Evolutionary conservation across 2,113 vertebrate genomes (phyloP).

Genomic region (Urocynchramus pylzowi): DNA sequence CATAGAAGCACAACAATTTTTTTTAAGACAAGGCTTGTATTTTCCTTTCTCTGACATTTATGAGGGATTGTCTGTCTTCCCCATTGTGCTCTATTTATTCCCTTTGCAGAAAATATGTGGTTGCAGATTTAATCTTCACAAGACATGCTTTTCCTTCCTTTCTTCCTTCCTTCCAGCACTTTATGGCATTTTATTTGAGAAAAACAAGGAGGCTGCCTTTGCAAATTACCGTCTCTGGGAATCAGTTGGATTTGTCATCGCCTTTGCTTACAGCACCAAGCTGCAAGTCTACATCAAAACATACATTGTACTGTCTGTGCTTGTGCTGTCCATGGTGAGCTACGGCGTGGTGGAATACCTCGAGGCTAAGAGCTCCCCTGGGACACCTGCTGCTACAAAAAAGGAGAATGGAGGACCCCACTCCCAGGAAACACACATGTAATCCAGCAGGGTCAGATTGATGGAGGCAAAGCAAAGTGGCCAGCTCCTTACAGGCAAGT

Average conservation of each 20-base stretch:
- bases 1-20: background rate
- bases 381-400: background rate
- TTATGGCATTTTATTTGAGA: conserved; percentile 84
- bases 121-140: background rate
- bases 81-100: background rate
- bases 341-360: conserved; percentile 81
- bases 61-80: background rate
- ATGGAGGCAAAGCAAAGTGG: background rate
- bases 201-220: conserved; percentile 88
- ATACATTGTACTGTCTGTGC: conserved; percentile 77
- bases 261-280: conserved; percentile 88
- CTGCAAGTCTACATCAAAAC: conserved; percentile 84
- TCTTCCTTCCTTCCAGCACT: conserved; percentile 75
- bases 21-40: background rate
- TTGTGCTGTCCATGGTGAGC: conserved; percentile 65
- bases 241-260: conserved; percentile 85
- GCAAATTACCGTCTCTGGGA: conserved; percentile 95
- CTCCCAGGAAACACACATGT: background rate
- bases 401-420: background rate
- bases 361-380: conserved; percentile 49
- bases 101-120: background rate
- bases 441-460: background rate
- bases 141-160: background rate
- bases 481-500: background rate
- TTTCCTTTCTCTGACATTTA: background rate